Evolutionary conservation across 2,797 vertebrate genomes (phyloP), one percentile per base, ranked within the genome.

Genomic region (Babyrousa celebensis): DNA sequence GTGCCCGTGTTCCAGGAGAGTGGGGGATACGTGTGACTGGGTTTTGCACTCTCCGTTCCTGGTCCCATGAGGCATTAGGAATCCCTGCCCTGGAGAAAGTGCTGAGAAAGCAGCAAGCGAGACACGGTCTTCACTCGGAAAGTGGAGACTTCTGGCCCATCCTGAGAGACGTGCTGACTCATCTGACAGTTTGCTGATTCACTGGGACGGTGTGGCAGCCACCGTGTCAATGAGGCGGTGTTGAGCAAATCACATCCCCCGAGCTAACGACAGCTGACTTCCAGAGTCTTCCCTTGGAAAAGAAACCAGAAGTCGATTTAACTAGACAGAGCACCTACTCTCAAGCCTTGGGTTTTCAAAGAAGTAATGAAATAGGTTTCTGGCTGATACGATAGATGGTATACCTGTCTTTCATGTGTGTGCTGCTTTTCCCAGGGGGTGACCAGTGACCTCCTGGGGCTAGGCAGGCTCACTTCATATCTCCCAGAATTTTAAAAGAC

Each of bases 221-320:
- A 36, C 27, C 27, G 4, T 3, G 56, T 60, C 63, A 18, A 62
- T 14, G 43, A 95, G 56, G 67, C 21, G 85, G 20, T 5, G 63
- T 63, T 96, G 12, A 62, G 63, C n/a, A 54, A 85, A 86, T 71
- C 29, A 10, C 3, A 88, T 32, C 18, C 52, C 52, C 43, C 54
- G 15, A 65, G 48, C 78, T 77, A 75, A 89, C 82, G 68, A 65
- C 0, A 77, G n/a, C 29, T 72, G 56, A 43, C 71, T 52, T 95
- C 43, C 86, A 91, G n/a, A 27, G 18, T 84, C 58, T 14, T 74
- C 18, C 83, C 63, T 83, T 91, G 62, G 23, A 95, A 96, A 96
- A 72, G 52, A 95, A 95, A 87, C 3, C 27, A 84, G 27, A 94
- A 74, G 60, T 52, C 9, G 54, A 91, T 74, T 70, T 70, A 71